Evolutionary conservation across 2,113 vertebrate species (phyloP), one percentile per base, ranked within the genome.

Genomic region (Colinus virginianus): DNA sequence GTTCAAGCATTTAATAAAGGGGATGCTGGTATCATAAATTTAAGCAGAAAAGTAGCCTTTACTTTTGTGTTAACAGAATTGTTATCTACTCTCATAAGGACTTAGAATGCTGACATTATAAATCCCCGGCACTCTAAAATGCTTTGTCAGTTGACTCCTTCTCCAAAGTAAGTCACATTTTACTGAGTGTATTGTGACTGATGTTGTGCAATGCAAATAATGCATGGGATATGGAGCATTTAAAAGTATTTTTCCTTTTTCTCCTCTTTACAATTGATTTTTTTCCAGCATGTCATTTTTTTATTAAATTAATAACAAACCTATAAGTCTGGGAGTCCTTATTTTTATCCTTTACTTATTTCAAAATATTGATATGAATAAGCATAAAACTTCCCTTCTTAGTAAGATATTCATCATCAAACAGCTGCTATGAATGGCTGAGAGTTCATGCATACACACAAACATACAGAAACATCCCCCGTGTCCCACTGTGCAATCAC

Each of bases 121-220:
- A 90, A 86, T 82, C 23, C 15, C 61, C 43, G 70, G 46, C n/a
- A 92, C 34, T 61, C 28, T 77, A 64, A 63, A 79, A 83, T 42
- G 49, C 87, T 96, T 93, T 69, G 76, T 48, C 84, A 88, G 72
- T 80, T 92, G 67, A 22, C 93, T 84, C 8, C 25, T 51, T 71
- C 66, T 88, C 93, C 96, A 91, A 78, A 14, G 13, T 40, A 76
- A 97, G 69, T 36, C 93, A 55, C 36, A n/a, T 72, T 94, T 96
- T 93, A 90, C 84, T 18, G 43, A 79, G 69, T 53, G 12, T 43
- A 13, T 87, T 53, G 1, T 86, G 71, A 58, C 43, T 81, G 95
- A 72, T 88, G 25, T 43, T 92, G 78, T 51, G 86, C 64, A 91
- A 59, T 87, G 48, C 68, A 89, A 84, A 30, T 84, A 84, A 62